Evolutionary conservation across 1,140 invertebrate species (phyloP).

Genomic region (Reticulitermes speratus): DNA sequence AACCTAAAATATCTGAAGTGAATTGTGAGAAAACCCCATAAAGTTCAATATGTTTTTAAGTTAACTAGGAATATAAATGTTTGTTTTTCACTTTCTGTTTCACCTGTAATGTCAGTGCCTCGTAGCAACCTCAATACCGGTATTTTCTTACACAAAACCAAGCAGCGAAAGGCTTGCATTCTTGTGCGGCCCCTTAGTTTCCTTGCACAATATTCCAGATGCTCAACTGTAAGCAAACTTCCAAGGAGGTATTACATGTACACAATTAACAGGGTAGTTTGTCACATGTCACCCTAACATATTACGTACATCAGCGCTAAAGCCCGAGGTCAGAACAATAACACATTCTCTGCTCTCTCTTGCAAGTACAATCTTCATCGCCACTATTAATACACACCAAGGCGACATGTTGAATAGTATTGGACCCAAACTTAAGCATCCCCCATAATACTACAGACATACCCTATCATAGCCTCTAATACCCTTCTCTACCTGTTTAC

Average conservation of each 20-base stretch:
- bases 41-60: too few species aligned
- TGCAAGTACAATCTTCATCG: conserved; percentile 11
- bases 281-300: not conserved
- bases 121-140: too few species aligned
- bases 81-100: too few species aligned
- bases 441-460: not conserved
- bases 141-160: too few species aligned
- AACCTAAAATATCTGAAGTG: too few species aligned
- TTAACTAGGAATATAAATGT: too few species aligned
- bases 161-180: too few species aligned
- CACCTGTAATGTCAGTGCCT: too few species aligned
- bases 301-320: not conserved
- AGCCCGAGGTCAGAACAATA: conserved; percentile 8
- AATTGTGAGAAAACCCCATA: too few species aligned
- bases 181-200: too few species aligned
- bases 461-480: not conserved
- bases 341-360: not conserved
- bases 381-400: not conserved
- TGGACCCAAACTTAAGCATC: conserved; percentile 2
- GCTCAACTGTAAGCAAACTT: not conserved
- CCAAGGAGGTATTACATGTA: not conserved
- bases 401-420: conserved; percentile 6
- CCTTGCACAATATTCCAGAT: not conserved
- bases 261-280: conserved; percentile 18
- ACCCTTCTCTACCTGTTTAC: not conserved